Conservation (phyloP, 2,888 invertebrate species). For the Drosophila neonasuta region DNA sequence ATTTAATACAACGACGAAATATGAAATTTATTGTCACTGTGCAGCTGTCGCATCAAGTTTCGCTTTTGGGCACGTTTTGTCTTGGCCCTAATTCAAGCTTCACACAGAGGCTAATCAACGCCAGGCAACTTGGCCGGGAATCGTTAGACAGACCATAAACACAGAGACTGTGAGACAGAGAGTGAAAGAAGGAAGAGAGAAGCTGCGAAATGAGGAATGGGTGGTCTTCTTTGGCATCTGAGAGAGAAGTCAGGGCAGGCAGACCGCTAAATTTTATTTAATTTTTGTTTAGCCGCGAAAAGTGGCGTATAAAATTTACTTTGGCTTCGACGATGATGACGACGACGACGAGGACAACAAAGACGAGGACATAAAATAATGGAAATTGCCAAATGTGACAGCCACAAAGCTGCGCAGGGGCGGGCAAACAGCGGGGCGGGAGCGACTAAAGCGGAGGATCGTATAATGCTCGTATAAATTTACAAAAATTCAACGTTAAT, state of each 20-base stretch:
- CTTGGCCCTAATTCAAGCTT: constrained; percentile 74
- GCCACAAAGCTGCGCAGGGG: constrained; percentile 71
- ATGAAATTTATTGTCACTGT: constrained; percentile 28
- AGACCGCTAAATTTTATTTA: constrained; percentile 78
- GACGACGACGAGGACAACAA: constrained; percentile 39
- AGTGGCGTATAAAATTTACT: constrained; percentile 77
- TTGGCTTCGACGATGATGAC: constrained; percentile 68
- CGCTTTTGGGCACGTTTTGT: constrained; percentile 76
- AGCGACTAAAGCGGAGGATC: constrained; percentile 55
- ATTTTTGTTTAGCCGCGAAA: constrained; percentile 78
- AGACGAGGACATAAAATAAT: constrained; percentile 73
- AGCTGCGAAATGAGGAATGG: constrained; percentile 4
- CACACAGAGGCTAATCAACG: constrained; percentile 77
- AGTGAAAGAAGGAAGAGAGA: constrained; percentile 24
- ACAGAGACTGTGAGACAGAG: constrained; percentile 25
- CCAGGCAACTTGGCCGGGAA: constrained; percentile 74
- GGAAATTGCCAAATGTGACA: constrained; percentile 79
- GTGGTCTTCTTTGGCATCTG: constrained; percentile 11
- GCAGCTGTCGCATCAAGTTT: constrained; percentile 66
- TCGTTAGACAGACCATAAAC: constrained; percentile 78
- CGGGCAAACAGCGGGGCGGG: constrained; percentile 12
- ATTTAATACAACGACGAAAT: not conserved
- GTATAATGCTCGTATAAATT: constrained; percentile 76
- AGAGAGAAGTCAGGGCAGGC: constrained; percentile 20
- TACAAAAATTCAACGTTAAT: constrained; percentile 74